Percentiles rank a stretch among this genome's conserved stretches.
Evolutionary conservation across 2,888 invertebrate species (phyloP).

Genomic region (Cabera pusaria): DNA sequence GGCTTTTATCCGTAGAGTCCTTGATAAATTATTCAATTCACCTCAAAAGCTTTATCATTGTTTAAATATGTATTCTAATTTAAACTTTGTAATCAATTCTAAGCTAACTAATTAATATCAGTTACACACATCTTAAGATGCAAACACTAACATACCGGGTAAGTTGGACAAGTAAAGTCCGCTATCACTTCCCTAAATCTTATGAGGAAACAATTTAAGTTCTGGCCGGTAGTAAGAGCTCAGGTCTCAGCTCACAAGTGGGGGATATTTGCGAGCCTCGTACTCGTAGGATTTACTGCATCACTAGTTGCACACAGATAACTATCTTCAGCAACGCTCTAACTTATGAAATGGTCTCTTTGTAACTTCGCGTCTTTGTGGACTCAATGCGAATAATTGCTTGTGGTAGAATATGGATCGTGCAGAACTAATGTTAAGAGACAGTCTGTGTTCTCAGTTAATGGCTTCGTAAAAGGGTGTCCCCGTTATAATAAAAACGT

Average conservation of each 20-base stretch:
- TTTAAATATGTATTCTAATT: too few species aligned
- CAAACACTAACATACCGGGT: not conserved
- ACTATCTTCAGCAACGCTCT: constrained; percentile 66
- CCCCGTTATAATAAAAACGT: constrained; percentile 56
- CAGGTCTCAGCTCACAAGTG: constrained; percentile 50
- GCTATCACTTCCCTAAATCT: constrained; percentile 42
- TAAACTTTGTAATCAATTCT: too few species aligned
- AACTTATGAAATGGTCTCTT: constrained; percentile 75
- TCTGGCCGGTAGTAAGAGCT: constrained; percentile 49
- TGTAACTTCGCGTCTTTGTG: constrained; percentile 65
- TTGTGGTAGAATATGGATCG: constrained; percentile 65
- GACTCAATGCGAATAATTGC: constrained; percentile 67
- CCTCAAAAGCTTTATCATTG: too few species aligned
- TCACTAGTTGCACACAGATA: constrained; percentile 74
- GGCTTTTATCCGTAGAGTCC: too few species aligned
- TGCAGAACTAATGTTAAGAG: constrained; percentile 66
- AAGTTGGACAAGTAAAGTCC: constrained; percentile 28
- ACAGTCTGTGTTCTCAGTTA: constrained; percentile 70
- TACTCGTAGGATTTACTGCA: constrained; percentile 72
- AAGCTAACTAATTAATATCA: not conserved
- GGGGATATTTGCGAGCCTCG: constrained; percentile 61
- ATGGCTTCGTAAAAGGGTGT: constrained; percentile 53
- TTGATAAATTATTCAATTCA: too few species aligned
- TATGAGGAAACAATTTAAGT: constrained; percentile 51
- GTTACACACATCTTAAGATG: not conserved